Evolutionary conservation across 2,113 vertebrate genomes (phyloP), one percentile per base, ranked within the genome.

Genomic region (Ornithorhynchus anatinus): DNA sequence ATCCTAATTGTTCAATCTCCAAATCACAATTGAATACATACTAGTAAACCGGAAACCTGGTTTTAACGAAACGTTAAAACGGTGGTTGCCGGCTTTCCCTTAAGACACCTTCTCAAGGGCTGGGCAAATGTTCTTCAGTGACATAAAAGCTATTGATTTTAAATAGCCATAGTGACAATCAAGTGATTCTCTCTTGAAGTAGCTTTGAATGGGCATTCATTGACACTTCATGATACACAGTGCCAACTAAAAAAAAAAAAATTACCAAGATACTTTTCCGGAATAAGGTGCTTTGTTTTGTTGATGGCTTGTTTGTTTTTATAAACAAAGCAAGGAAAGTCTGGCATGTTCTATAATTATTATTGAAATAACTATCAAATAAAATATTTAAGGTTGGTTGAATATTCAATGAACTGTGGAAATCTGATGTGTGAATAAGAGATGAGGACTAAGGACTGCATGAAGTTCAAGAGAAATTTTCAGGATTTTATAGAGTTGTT

Each of bases 1-100:
- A 60, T 87, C 64, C 82, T 88, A 90, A 85, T 90, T 83, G 84
- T 62, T 74, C 81, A 81, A 19, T 84, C 69, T 59, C 56, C 79
- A 27, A 86, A 79, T 59, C 71, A 68, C 72, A 44, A 78, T 71
- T 70, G 73, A 88, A 80, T 69, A 87, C 86, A 81, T 45, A 71
- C 59, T 81, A 75, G 59, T 76, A 71, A 85, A 84, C 76, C 62
- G 70, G 63, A 62, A 36, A 47, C 62, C 57, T 85, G 71, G 22
- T 70, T 79, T 84, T 78, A 79, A 86, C 68, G 59, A 86, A 75
- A 80, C 43, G 53, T 71, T 84, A 87, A 81, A 74, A 50, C 82
- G 65, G 71, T 67, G 68, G 53, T 80, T 61, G 42, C 29, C 54
- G 43, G 72, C 35, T n/a, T 66, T 73, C 76, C 63, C 67, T 44